Percentiles rank a stretch among this genome's conserved stretches.
phyloP scores from a whole-genome alignment of 1,140 invertebrate genomes.

The Triops longicaudatus region DNA sequence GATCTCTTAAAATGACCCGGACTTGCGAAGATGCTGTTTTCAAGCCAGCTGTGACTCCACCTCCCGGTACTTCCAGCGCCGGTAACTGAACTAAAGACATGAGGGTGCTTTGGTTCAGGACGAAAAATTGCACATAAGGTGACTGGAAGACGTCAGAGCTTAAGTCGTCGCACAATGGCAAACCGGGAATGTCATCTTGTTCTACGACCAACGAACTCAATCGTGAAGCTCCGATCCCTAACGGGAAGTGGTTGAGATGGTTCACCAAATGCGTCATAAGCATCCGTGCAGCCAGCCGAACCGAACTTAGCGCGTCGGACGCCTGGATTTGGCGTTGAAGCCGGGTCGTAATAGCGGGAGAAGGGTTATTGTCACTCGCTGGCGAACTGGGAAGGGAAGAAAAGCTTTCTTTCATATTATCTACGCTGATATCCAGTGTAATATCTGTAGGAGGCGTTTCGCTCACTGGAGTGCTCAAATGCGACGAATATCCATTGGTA shows the following conservation, averaged over 20 bases:
- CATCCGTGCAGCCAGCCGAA: constrained; percentile 26
- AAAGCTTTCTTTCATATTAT: background rate
- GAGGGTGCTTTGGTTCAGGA: constrained; percentile 67
- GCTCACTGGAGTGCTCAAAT: background rate
- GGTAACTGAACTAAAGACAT: constrained; percentile 87
- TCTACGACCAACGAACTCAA: constrained; percentile 81
- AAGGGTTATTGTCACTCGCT: background rate
- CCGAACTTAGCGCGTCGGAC: constrained; percentile 9
- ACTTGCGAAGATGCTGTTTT: constrained; percentile 55
- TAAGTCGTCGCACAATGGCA: constrained; percentile 56
- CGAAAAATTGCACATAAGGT: constrained; percentile 80
- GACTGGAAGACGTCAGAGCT: constrained; percentile 68
- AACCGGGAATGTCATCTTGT: constrained; percentile 77
- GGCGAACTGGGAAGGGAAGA: background rate
- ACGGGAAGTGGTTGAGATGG: constrained; percentile 80
- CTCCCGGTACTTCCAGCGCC: constrained; percentile 70
- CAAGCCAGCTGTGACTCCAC: constrained; percentile 67
- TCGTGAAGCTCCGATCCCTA: constrained; percentile 72
- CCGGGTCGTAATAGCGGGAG: background rate
- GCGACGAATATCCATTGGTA: background rate
- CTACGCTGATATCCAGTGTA: background rate
- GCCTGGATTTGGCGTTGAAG: background rate
- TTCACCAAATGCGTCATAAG: constrained; percentile 68
- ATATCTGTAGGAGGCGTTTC: background rate
- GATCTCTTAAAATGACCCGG: constrained; percentile 75